These are phyloP conservation scores for Cyclargus thomasi DNA, from an alignment of 1,140 invertebrate genomes.

Conservation along the genomic window DNA sequence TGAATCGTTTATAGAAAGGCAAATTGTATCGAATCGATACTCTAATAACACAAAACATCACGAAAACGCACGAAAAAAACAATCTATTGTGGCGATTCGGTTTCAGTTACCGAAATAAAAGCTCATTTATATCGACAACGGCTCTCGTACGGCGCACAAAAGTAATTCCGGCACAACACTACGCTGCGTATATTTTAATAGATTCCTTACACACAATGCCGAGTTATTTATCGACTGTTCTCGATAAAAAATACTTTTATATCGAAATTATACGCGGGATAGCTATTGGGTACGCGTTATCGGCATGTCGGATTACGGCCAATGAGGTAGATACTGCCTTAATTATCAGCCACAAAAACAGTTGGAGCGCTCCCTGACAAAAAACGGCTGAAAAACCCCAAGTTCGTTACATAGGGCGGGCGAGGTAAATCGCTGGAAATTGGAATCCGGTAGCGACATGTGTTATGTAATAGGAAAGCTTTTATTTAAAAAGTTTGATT, in stretches of 20 bases:
- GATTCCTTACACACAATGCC: constrained; percentile 51
- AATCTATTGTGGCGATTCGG: constrained; percentile 39
- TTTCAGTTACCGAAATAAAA: constrained; percentile 42
- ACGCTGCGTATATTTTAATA: constrained; percentile 50
- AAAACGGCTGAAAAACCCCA: constrained; percentile 39
- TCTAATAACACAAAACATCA: constrained; percentile 20
- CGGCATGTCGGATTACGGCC: constrained; percentile 40
- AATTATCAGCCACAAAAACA: constrained; percentile 55
- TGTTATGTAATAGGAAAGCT: constrained; percentile 26
- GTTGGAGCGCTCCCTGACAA: constrained; percentile 42
- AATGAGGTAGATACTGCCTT: constrained; percentile 47
- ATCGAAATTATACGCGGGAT: constrained; percentile 43
- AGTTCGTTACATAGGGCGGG: constrained; percentile 34
- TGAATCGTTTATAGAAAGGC: neutral
- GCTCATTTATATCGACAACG: constrained; percentile 36
- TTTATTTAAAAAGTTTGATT: constrained; percentile 15
- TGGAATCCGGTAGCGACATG: constrained; percentile 37
- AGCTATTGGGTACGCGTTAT: constrained; percentile 51
- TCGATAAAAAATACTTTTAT: constrained; percentile 44
- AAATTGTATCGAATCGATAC: constrained; percentile 17
- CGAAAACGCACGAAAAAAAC: constrained; percentile 25
- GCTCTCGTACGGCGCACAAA: constrained; percentile 44
- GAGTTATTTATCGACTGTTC: constrained; percentile 45
- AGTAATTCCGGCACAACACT: constrained; percentile 48
- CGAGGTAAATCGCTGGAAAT: constrained; percentile 63